phyloP scores from a whole-genome alignment of 2,888 invertebrate species.

The Agrotis ipsilon region DNA sequence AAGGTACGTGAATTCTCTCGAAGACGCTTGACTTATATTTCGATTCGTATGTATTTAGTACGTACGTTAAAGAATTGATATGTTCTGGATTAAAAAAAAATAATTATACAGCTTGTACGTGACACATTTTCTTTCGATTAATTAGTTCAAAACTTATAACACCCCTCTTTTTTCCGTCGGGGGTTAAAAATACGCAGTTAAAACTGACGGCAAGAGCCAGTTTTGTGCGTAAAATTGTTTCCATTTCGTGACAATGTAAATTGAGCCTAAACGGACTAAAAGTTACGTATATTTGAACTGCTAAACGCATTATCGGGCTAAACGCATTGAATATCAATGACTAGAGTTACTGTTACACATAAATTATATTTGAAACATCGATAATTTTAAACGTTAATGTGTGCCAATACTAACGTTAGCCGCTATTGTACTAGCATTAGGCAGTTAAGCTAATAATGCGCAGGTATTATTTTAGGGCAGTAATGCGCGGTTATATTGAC shows the following conservation, averaged over 20 bases:
- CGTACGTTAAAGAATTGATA: neutral
- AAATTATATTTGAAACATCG: conserved; percentile 60
- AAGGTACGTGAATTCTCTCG: neutral
- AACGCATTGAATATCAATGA: conserved; percentile 57
- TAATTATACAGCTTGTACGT: too few relatives aligned
- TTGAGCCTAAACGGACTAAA: conserved; percentile 26
- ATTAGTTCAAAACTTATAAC: too few relatives aligned
- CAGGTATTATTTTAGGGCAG: conserved; percentile 20
- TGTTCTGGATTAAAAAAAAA: too few relatives aligned
- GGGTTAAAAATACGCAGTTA: too few relatives aligned
- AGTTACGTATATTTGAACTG: conserved; percentile 40
- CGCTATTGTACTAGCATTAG: conserved; percentile 17
- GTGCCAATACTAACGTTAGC: conserved; percentile 26
- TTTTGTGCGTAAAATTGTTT: neutral
- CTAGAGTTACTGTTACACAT: conserved; percentile 42
- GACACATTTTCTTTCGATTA: too few relatives aligned
- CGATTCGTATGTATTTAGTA: neutral
- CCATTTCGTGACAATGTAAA: neutral
- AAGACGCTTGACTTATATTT: neutral
- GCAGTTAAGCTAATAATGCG: conserved; percentile 10
- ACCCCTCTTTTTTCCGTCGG: too few relatives aligned
- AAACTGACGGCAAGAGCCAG: too few relatives aligned
- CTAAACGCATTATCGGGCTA: conserved; percentile 54
- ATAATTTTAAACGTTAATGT: conserved; percentile 54
- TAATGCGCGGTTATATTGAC: conserved; percentile 18